These are phyloP conservation scores for Geodia barretti DNA, from an alignment of 37 sponge, comb jelly and placozoan species.

Conservation along the genomic window DNA sequence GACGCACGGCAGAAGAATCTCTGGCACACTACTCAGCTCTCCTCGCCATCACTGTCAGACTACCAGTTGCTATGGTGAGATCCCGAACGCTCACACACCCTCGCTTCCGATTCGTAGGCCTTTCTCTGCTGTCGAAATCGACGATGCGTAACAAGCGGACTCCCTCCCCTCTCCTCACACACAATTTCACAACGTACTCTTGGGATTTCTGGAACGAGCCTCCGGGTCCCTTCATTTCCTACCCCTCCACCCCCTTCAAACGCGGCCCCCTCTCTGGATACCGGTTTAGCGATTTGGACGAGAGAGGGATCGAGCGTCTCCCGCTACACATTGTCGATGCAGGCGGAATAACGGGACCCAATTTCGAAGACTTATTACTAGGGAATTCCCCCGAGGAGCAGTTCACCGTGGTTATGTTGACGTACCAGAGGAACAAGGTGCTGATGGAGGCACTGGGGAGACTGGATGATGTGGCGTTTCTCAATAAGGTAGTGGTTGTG, in stretches of 20 bases:
- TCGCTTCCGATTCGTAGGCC: slow-evolving; percentile 9
- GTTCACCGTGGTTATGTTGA: slow-evolving; percentile 87
- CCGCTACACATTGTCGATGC: slow-evolving; percentile 53
- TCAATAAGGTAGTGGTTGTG: slow-evolving; percentile 86
- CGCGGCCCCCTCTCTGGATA: slow-evolving; percentile 55
- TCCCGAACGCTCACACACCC: slow-evolving; percentile 47
- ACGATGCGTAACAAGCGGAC: background rate
- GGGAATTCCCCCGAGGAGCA: slow-evolving; percentile 81
- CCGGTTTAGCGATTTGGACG: slow-evolving; percentile 29
- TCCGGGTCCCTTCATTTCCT: slow-evolving; percentile 68
- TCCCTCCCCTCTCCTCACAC: slow-evolving; percentile 7
- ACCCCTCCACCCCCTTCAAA: slow-evolving; percentile 50
- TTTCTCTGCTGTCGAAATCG: background rate
- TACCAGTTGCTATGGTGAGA: slow-evolving; percentile 47
- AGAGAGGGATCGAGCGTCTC: slow-evolving; percentile 4
- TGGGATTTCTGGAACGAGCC: slow-evolving; percentile 66
- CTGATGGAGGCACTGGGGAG: slow-evolving; percentile 55
- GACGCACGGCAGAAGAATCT: too few species aligned
- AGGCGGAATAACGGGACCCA: slow-evolving; percentile 72
- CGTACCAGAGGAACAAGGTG: slow-evolving; percentile 68
- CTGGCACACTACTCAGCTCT: too few species aligned
- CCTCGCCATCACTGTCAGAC: slow-evolving; percentile 5
- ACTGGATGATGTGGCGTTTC: slow-evolving; percentile 37
- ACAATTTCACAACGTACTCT: slow-evolving; percentile 43
- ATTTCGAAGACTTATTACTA: slow-evolving; percentile 61